These are phyloP conservation scores for Kuschelorhynchus macadamiae DNA, from an alignment of 2,888 invertebrate genomes.

Conservation along the genomic window DNA sequence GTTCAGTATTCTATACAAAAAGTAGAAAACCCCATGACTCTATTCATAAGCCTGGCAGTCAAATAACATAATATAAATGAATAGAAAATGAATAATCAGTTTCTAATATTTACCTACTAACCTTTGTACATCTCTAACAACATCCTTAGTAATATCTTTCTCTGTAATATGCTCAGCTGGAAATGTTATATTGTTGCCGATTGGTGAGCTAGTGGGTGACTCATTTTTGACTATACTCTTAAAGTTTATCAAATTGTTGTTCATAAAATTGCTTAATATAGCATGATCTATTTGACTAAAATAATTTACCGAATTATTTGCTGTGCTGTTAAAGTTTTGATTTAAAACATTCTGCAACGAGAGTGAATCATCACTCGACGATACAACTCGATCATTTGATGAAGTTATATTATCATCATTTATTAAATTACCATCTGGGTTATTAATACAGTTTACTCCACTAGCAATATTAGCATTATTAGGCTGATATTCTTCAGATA, in stretches of 20 bases:
- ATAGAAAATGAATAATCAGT: too few relatives aligned
- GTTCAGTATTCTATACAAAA: too few relatives aligned
- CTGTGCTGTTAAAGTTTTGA: constrained; percentile 33
- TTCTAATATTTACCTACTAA: too few relatives aligned
- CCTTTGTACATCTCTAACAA: constrained; percentile 79
- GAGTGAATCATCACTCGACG: constrained; percentile 62
- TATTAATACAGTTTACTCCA: constrained; percentile 49
- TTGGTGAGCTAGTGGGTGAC: too few relatives aligned
- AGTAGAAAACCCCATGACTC: too few relatives aligned
- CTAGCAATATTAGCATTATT: constrained; percentile 50
- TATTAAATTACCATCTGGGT: constrained; percentile 54
- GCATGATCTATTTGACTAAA: constrained; percentile 33
- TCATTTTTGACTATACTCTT: constrained; percentile 29
- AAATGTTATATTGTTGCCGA: neutral
- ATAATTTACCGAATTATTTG: constrained; percentile 12
- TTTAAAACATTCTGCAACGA: constrained; percentile 65
- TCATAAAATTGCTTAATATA: constrained; percentile 38
- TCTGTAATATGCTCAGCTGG: neutral
- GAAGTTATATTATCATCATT: constrained; percentile 57
- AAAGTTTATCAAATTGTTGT: constrained; percentile 35
- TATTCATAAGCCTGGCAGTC: too few relatives aligned
- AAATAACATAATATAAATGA: too few relatives aligned
- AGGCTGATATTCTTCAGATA: constrained; percentile 56
- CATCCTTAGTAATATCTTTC: constrained; percentile 73
- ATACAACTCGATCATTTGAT: constrained; percentile 58